Evolutionary conservation across 2,113 vertebrate species (phyloP).

Genomic region (Ursus arctos): DNA sequence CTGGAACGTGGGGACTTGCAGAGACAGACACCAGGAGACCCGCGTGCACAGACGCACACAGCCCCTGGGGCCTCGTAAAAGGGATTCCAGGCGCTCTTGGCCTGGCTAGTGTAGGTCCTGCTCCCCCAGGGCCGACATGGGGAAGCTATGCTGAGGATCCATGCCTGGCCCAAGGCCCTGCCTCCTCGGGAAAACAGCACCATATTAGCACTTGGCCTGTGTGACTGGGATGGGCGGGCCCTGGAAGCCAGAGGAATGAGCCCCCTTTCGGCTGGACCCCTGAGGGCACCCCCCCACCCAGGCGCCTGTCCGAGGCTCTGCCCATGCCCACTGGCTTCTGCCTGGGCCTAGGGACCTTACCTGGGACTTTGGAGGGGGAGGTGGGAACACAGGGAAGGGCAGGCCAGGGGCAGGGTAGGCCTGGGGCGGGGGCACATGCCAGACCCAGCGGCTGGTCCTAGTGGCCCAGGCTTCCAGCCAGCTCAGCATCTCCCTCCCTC

Average conservation of each 20-base stretch:
- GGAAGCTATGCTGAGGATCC: not conserved
- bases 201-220: conserved; percentile 77
- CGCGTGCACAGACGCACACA: not conserved
- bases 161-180: conserved; percentile 20
- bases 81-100: conserved; percentile 59
- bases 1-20: not conserved
- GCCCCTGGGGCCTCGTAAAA: conserved; percentile 44
- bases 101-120: not conserved
- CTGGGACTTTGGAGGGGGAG: too few species aligned
- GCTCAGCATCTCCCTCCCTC: not conserved
- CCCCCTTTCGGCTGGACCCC: not conserved
- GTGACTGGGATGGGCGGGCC: not conserved
- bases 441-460: not conserved
- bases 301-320: not conserved
- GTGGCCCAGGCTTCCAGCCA: not conserved
- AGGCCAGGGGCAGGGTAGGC: not conserved
- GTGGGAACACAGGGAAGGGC: not conserved
- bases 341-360: not conserved
- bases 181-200: conserved; percentile 54
- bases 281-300: not conserved
- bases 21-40: conserved; percentile 17
- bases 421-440: not conserved
- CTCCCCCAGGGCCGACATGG: not conserved
- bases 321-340: not conserved
- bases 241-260: not conserved